Conservation (phyloP, 2,113 vertebrate genomes). For the Symphodus melops region DNA sequence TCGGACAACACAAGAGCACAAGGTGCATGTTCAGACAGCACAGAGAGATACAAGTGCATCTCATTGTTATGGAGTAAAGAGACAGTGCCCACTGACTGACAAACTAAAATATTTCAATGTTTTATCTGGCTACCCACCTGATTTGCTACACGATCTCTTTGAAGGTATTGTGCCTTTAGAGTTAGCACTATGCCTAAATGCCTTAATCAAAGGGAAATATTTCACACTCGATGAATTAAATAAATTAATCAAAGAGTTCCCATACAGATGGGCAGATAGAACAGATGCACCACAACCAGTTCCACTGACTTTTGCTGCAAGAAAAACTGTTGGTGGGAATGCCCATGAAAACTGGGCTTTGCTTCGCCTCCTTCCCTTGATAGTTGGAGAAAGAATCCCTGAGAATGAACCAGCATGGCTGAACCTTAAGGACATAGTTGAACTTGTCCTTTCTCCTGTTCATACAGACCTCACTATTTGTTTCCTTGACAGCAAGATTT, state of each 20-base stretch:
- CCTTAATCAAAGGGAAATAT: neutral
- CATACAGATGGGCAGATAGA: neutral
- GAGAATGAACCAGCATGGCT: too few species aligned
- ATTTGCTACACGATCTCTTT: neutral
- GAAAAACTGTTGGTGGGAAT: neutral
- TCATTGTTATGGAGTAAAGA: slow-evolving; percentile 11
- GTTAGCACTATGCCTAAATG: slow-evolving; percentile 5
- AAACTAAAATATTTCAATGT: slow-evolving; percentile 16
- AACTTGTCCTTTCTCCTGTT: too few species aligned
- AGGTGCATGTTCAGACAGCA: neutral
- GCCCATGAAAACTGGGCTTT: neutral
- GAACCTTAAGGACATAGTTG: too few species aligned
- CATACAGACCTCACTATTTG: too few species aligned
- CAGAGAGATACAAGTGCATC: too few species aligned
- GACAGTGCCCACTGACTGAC: neutral
- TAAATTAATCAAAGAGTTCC: neutral
- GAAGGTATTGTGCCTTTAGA: slow-evolving; percentile 14
- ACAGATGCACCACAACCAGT: neutral
- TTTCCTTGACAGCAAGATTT: too few species aligned
- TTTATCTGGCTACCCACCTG: neutral
- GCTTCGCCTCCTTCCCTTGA: too few species aligned
- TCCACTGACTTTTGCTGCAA: neutral
- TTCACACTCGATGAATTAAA: neutral
- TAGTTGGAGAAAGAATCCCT: too few species aligned
- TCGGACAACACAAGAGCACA: neutral